A percentile compares a stretch with the other conserved stretches of the same genome.
Conservation (phyloP, 2,113 vertebrate species). For the Formicarius rufipectus region DNA sequence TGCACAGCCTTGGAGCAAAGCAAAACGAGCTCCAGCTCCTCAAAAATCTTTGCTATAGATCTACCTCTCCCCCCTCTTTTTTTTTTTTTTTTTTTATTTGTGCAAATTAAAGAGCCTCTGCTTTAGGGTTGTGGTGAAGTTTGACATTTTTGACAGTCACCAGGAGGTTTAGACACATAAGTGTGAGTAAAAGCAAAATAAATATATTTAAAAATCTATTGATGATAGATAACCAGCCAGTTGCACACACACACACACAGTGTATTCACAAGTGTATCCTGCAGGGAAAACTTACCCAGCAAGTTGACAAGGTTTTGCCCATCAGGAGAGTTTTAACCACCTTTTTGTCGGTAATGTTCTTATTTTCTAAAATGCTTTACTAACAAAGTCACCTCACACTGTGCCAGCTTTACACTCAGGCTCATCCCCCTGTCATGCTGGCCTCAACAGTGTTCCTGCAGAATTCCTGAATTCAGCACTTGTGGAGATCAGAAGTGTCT, state of each 20-base stretch:
- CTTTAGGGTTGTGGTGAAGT: neutral
- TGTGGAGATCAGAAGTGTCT: neutral
- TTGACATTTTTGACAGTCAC: neutral
- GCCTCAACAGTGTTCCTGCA: neutral
- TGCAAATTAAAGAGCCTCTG: neutral
- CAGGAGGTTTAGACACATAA: neutral
- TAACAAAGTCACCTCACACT: neutral
- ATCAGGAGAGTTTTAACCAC: neutral
- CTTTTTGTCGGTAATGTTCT: neutral
- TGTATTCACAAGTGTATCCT: neutral
- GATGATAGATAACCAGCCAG: rapidly evolving
- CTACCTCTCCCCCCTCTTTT: neutral
- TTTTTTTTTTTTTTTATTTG: neutral
- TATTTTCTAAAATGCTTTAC: neutral
- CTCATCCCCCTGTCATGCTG: neutral
- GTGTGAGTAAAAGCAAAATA: neutral
- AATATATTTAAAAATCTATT: neutral
- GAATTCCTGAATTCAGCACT: neutral
- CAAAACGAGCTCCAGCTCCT: neutral
- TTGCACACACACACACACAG: neutral
- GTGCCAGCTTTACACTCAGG: neutral
- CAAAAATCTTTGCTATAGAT: neutral
- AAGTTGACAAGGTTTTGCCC: neutral
- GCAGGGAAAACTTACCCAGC: neutral
- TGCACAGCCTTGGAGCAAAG: neutral